A percentile compares a stretch with the other conserved stretches of the same genome.
phyloP scores from a whole-genome alignment of 1,140 invertebrate species.

The Riptortus pedestris region DNA sequence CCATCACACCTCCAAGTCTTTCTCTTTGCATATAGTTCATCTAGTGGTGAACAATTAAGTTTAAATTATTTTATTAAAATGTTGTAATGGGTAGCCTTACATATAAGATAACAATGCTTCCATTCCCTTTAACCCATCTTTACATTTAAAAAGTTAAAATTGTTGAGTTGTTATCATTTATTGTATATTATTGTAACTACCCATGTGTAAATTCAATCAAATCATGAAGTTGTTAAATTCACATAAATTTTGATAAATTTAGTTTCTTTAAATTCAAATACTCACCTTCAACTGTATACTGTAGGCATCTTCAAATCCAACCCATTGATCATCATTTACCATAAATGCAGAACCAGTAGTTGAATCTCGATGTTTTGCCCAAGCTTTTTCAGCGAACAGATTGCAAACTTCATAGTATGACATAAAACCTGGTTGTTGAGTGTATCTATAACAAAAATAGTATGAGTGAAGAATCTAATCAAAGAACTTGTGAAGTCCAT shows the following conservation, averaged over 20 bases:
- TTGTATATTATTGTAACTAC: too few species aligned
- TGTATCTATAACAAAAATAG: conserved; percentile 40
- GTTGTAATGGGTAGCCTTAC: conserved; percentile 21
- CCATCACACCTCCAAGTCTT: conserved; percentile 67
- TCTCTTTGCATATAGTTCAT: conserved; percentile 51
- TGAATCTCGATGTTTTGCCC: conserved; percentile 47
- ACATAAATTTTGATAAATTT: too few species aligned
- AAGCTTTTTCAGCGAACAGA: conserved; percentile 43
- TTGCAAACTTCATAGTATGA: conserved; percentile 57
- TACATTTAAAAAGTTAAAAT: too few species aligned
- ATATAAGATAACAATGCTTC: not conserved
- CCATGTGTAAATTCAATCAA: too few species aligned
- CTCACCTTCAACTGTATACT: conserved; percentile 51
- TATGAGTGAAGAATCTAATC: not conserved
- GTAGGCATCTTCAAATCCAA: conserved; percentile 65
- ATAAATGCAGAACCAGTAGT: conserved; percentile 58
- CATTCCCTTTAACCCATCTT: too few species aligned
- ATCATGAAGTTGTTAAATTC: too few species aligned
- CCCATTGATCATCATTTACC: conserved; percentile 67
- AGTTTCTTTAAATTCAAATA: too few species aligned
- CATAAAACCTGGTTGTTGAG: conserved; percentile 51
- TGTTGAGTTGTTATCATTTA: too few species aligned
- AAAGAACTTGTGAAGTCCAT: not conserved
- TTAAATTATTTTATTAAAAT: conserved; percentile 31
- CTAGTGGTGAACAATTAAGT: conserved; percentile 39